Percentiles rank a stretch among this genome's conserved stretches.
phyloP scores from a whole-genome alignment of 2,888 invertebrate genomes.

The Lissocephala sabroskyi region DNA sequence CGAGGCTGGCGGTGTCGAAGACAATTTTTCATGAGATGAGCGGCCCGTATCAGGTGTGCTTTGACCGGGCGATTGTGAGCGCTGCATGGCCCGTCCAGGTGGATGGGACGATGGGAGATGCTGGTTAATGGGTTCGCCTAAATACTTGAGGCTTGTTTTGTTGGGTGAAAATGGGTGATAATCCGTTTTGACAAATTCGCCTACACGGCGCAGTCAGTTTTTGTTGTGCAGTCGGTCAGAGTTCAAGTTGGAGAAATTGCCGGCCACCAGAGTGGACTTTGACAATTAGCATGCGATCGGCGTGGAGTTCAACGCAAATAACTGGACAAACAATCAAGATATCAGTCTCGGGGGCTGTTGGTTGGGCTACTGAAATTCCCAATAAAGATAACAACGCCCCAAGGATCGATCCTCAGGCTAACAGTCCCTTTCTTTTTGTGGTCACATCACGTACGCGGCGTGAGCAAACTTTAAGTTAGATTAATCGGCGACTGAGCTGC shows the following conservation, averaged over 20 bases:
- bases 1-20: conserved; percentile 43
- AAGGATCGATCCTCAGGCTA: conserved; percentile 43
- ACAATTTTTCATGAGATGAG: conserved; percentile 62
- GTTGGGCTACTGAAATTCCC: conserved; percentile 64
- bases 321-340: conserved; percentile 58
- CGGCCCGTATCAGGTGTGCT: conserved; percentile 30
- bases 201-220: conserved; percentile 36
- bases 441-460: conserved; percentile 57
- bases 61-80: not conserved
- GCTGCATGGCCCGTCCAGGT: too few species aligned
- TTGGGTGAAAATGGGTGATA: conserved; percentile 61
- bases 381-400: conserved; percentile 63
- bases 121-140: conserved; percentile 60
- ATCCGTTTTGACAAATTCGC: conserved; percentile 67
- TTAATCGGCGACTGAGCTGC: conserved; percentile 46
- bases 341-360: conserved; percentile 36
- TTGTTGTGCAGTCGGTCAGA: conserved; percentile 7
- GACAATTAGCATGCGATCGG: conserved; percentile 10
- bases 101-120: conserved; percentile 23
- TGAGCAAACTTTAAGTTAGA: conserved; percentile 65
- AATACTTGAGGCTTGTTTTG: conserved; percentile 46
- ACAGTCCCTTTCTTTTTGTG: conserved; percentile 30
- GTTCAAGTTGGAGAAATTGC: conserved; percentile 9
- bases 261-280: not conserved
- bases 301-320: conserved; percentile 30